Conservation (phyloP, 92 coral and sea anemone genomes). For the Porites cylindrica region DNA sequence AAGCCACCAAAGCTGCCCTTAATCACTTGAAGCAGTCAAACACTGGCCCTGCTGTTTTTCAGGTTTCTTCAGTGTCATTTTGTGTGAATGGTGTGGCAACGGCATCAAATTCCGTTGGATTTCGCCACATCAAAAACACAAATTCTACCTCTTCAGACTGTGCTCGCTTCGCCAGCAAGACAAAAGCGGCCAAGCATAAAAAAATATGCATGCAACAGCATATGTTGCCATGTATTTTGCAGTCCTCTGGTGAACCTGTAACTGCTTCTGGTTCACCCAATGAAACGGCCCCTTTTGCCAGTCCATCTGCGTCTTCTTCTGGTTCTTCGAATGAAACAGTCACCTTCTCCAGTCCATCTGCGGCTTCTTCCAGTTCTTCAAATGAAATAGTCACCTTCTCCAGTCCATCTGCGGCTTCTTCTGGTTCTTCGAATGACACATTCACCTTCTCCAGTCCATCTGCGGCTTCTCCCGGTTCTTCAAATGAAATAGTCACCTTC, state of each 20-base stretch:
- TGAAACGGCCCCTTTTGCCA: too few species aligned
- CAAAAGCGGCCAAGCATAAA: background rate
- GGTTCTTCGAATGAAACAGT: too few species aligned
- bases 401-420: too few species aligned
- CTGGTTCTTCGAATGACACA: too few species aligned
- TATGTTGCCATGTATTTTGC: conserved; percentile 11
- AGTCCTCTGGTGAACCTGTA: background rate
- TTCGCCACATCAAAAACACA: background rate
- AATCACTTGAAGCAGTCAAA: background rate
- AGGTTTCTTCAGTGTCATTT: background rate
- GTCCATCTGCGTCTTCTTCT: too few species aligned
- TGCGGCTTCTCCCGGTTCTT: too few species aligned
- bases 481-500: too few species aligned
- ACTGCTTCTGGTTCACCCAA: background rate
- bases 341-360: too few species aligned
- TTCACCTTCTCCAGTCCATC: too few species aligned
- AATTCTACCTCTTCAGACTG: conserved; percentile 11
- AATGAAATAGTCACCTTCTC: too few species aligned
- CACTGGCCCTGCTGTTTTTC: background rate
- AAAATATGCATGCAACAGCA: conserved; percentile 14
- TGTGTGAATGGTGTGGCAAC: background rate
- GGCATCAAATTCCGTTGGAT: conserved; percentile 7
- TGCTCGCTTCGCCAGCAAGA: background rate
- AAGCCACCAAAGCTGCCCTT: conserved; percentile 2
- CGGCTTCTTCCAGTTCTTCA: too few species aligned